Evolutionary conservation across 2,888 invertebrate genomes (phyloP), one percentile per base, ranked within the genome.

Genomic region (Euphydryas editha): DNA sequence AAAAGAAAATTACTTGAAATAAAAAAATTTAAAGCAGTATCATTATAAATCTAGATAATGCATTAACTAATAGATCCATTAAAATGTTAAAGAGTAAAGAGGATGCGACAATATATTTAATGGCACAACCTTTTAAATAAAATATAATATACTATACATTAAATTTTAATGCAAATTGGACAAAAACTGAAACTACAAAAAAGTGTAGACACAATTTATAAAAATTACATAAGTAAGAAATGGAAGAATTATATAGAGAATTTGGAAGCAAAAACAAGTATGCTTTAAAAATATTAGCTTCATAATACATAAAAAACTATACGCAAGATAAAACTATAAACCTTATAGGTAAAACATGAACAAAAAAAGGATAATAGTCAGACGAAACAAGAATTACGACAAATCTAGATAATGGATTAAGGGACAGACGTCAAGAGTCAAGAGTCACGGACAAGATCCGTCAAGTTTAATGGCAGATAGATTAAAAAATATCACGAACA

Each of bases 401-500:
- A 20, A 51, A 51, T 51, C 24, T 24, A 51, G 24, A 51, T 51
- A 42, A 51, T 39, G 49, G 39, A 60, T 18, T 18, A 59, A 59
- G 47, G n/a, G 47, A 51, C 42, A 13, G 30, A 42, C 54, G 30
- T 55, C n/a, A 54, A 61, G 61, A 36, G 46, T 20, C 30, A 55
- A 61, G 61, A 36, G 46, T 20, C 30, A 55, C 44, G 11, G 18
- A 2, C 15, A 37, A 21, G 37, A 21, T 30, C 21, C 62, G 55
- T 21, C 61, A 61, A 39, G 39, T 21, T 44, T 58, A 58, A 57
- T 51, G 60, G 51, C 36, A 51, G 21, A 36, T 8, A 24, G 58
- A 66, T 62, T 61, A 64, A 58, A 59, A 62, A 64, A 67, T 24
- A 44, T 59, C 54, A 54, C 17, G 55, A 24, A 44, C 11, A 63